phyloP scores from a whole-genome alignment of 1,140 invertebrate genomes.

The Glomeris maerens region DNA sequence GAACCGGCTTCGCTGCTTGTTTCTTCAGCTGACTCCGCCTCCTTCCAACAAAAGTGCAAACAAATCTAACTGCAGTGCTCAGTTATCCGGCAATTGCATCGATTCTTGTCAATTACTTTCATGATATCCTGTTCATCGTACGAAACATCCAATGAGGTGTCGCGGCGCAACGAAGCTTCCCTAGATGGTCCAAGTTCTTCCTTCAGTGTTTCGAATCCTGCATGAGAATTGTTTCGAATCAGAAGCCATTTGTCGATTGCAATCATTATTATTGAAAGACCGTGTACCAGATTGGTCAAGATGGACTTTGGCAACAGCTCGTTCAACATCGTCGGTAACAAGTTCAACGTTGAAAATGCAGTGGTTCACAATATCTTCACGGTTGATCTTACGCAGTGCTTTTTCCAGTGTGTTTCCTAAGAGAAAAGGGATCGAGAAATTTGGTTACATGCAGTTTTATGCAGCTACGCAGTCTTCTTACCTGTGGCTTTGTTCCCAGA shows the following conservation, averaged over 20 bases:
- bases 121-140: slow-evolving; percentile 55
- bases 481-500: slow-evolving; percentile 58
- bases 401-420: slow-evolving; percentile 71
- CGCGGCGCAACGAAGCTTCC: slow-evolving; percentile 36
- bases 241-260: background rate
- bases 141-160: slow-evolving; percentile 45
- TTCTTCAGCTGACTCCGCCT: slow-evolving; percentile 48
- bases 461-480: slow-evolving; percentile 20
- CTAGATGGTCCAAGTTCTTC: slow-evolving; percentile 53
- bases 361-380: slow-evolving; percentile 81
- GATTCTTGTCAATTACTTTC: slow-evolving; percentile 35
- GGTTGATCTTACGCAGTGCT: slow-evolving; percentile 69
- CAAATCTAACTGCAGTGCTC: background rate
- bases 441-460: background rate
- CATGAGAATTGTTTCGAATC: slow-evolving; percentile 6
- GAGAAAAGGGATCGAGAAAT: too few species aligned
- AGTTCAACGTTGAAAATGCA: slow-evolving; percentile 73
- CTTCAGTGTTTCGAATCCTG: slow-evolving; percentile 53
- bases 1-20: slow-evolving; percentile 23
- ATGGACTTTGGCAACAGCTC: slow-evolving; percentile 55
- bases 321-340: slow-evolving; percentile 64
- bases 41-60: slow-evolving; percentile 30
- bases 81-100: background rate
- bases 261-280: background rate
- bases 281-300: slow-evolving; percentile 53